Percentiles rank a stretch among this genome's conserved stretches.
phyloP scores from a whole-genome alignment of 2,888 invertebrate genomes.

The Sphinx pinastri region DNA sequence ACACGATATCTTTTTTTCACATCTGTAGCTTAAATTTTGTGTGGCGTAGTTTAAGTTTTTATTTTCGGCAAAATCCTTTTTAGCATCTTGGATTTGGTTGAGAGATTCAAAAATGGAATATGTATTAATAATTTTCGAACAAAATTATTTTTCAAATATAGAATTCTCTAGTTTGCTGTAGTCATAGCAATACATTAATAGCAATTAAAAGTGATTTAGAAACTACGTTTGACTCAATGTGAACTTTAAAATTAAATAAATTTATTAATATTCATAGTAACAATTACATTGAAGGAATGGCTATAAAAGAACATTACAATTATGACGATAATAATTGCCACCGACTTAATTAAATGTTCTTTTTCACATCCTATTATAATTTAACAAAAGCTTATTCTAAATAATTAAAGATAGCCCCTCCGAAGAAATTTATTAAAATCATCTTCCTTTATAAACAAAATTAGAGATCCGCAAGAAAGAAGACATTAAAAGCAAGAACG shows the following conservation, averaged over 20 bases:
- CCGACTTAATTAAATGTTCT: background rate
- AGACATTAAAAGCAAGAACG: too few species aligned
- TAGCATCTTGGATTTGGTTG: too few species aligned
- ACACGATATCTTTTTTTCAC: constrained; percentile 10
- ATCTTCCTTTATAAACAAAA: background rate
- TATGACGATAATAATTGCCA: background rate
- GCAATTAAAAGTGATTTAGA: background rate
- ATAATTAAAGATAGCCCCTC: background rate
- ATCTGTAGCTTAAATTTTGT: background rate
- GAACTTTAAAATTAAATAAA: background rate
- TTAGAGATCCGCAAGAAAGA: too few species aligned
- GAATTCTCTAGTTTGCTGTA: too few species aligned
- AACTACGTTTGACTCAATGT: background rate
- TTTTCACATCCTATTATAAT: constrained; percentile 1
- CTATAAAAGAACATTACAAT: background rate
- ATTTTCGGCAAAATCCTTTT: background rate
- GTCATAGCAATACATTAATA: too few species aligned
- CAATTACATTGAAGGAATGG: background rate
- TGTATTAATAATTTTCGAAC: too few species aligned
- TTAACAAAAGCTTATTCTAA: background rate
- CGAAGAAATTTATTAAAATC: background rate
- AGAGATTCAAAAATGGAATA: too few species aligned
- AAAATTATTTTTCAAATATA: too few species aligned
- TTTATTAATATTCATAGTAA: background rate
- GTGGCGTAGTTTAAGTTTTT: background rate